A percentile compares a stretch with the other conserved stretches of the same genome.
phyloP scores from a whole-genome alignment of 1,140 invertebrate species.

The Heliconius congener region DNA sequence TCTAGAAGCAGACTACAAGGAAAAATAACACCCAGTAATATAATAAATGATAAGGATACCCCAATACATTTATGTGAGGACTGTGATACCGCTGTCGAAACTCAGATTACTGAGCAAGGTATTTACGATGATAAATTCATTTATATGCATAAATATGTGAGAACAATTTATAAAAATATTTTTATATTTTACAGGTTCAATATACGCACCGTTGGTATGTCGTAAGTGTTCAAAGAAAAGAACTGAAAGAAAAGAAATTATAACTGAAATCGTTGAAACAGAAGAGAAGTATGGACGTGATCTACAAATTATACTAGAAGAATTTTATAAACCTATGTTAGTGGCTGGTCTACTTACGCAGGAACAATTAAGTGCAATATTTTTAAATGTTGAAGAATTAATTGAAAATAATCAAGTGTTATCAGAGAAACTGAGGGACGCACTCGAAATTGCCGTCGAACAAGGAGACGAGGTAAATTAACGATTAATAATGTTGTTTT shows the following conservation, averaged over 20 bases:
- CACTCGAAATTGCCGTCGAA: constrained; percentile 92
- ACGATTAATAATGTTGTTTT: too few relatives aligned
- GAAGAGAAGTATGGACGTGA: constrained; percentile 97
- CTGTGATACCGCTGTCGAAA: constrained; percentile 88
- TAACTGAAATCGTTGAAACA: constrained; percentile 97
- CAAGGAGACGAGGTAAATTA: constrained; percentile 84
- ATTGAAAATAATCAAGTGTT: constrained; percentile 93
- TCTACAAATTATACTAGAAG: constrained; percentile 94
- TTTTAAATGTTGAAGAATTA: constrained; percentile 96
- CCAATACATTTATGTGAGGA: constrained; percentile 87
- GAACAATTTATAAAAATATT: constrained; percentile 3
- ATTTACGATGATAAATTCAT: constrained; percentile 21
- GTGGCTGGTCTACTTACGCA: constrained; percentile 91
- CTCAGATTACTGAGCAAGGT: constrained; percentile 85
- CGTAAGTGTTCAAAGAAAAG: constrained; percentile 93
- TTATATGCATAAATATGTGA: background rate
- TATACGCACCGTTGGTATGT: constrained; percentile 91
- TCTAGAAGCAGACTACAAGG: constrained; percentile 87
- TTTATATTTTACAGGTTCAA: constrained; percentile 80
- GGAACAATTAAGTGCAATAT: constrained; percentile 93
- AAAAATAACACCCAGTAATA: constrained; percentile 72
- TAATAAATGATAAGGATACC: constrained; percentile 69
- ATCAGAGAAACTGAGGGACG: constrained; percentile 92
- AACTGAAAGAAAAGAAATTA: constrained; percentile 95
- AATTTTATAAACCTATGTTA: constrained; percentile 96